These are phyloP conservation scores for Lophius americanus DNA, from an alignment of 2,797 vertebrate species.

Conservation along the genomic window DNA sequence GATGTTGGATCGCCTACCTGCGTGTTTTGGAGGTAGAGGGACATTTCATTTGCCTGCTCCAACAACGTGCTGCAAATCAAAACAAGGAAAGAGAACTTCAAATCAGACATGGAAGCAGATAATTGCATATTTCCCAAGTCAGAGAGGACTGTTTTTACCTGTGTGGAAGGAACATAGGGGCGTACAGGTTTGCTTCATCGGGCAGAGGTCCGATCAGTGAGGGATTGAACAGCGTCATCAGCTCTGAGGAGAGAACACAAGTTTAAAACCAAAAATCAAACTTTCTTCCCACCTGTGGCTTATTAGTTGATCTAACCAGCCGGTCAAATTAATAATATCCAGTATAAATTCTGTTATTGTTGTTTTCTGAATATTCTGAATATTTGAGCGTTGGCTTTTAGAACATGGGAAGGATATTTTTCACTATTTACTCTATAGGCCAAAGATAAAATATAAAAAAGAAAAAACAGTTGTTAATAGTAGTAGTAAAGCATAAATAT, in stretches of 20 bases:
- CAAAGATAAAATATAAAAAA: background rate
- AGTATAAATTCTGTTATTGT: no score
- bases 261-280: background rate
- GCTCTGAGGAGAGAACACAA: conserved; percentile 56
- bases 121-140: background rate
- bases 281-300: no score
- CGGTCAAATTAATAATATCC: no score
- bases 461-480: background rate
- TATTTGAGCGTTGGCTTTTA: background rate
- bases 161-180: conserved; percentile 21
- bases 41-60: conserved; percentile 64
- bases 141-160: conserved; percentile 49
- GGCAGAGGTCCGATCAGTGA: conserved; percentile 42
- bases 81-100: background rate
- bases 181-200: conserved; percentile 28
- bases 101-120: background rate
- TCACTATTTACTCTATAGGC: background rate
- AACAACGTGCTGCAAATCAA: conserved; percentile 54
- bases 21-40: conserved; percentile 42
- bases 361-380: no score
- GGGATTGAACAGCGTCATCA: conserved; percentile 72
- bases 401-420: background rate
- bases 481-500: background rate
- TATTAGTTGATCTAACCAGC: no score
- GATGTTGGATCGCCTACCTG: conserved; percentile 52